A percentile compares a stretch with the other conserved stretches of the same genome.
phyloP scores from a whole-genome alignment of 2,113 vertebrate species.

The Ptilonorhynchus violaceus region DNA sequence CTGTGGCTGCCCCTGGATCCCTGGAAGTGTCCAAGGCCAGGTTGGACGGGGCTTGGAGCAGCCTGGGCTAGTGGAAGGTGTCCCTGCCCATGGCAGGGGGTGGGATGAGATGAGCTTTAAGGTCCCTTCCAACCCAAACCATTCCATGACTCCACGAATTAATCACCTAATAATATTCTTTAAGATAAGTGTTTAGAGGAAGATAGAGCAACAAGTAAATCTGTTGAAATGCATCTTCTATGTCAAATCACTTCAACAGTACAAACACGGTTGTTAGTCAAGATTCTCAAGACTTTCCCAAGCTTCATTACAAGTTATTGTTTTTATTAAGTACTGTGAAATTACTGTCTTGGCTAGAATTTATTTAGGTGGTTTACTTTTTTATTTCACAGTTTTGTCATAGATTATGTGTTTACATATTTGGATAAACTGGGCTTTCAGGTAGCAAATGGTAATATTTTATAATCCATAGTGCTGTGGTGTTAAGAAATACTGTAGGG shows the following conservation, averaged over 20 bases:
- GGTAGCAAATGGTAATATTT: constrained; percentile 77
- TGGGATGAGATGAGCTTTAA: accelerated
- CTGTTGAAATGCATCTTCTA: background rate
- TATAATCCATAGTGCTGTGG: constrained; percentile 77
- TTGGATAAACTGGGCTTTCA: constrained; percentile 70
- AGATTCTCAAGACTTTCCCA: background rate
- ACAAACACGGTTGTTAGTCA: background rate
- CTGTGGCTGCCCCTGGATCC: background rate
- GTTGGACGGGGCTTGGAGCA: background rate
- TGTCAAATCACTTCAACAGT: background rate
- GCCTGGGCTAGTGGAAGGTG: background rate
- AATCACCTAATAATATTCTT: background rate
- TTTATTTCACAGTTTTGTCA: background rate
- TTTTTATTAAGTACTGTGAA: constrained; percentile 8
- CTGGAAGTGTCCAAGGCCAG: background rate
- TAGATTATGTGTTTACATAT: background rate
- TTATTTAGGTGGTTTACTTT: constrained; percentile 27
- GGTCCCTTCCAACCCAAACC: accelerated
- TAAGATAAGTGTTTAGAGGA: background rate
- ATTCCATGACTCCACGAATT: background rate
- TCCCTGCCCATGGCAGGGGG: background rate
- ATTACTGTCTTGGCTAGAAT: constrained; percentile 26
- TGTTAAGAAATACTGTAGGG: constrained; percentile 54
- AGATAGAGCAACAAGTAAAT: background rate
- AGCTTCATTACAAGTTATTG: background rate